phyloP scores from a whole-genome alignment of 2,113 vertebrate genomes.

The Sakesphorus luctuosus region DNA sequence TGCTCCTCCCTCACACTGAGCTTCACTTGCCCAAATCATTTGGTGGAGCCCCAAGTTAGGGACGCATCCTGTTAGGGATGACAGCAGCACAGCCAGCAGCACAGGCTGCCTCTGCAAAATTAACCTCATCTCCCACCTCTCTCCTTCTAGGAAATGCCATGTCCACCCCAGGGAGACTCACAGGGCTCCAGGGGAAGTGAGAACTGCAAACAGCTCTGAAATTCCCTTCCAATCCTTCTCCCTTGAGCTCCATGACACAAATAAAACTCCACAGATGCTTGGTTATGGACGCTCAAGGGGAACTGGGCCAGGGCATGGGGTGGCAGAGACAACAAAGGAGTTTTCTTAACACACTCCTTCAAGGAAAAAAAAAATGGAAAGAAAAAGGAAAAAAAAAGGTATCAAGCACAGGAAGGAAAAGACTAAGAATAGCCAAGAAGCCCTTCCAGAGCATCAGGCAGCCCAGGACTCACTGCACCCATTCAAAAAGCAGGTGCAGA shows the following conservation, averaged over 20 bases:
- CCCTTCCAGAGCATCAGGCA: neutral
- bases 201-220: neutral
- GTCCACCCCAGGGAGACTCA: neutral
- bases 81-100: too few species aligned
- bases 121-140: neutral
- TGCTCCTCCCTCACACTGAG: rapidly evolving
- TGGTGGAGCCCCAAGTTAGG: neutral
- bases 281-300: neutral
- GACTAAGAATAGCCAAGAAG: neutral
- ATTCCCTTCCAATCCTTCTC: neutral
- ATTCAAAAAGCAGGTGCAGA: neutral
- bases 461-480: neutral
- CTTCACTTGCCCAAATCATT: rapidly evolving
- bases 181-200: neutral
- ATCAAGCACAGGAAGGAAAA: neutral
- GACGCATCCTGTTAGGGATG: neutral
- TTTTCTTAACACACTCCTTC: neutral
- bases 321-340: neutral
- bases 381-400: rapidly evolving
- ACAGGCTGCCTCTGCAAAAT: neutral
- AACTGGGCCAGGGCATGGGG: neutral
- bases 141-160: rapidly evolving
- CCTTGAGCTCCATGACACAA: neutral
- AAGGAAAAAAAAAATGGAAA: too few species aligned
- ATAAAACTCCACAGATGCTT: neutral